A percentile compares a stretch with the other conserved stretches of the same genome.
These are phyloP conservation scores for Calameuta idolon DNA, from an alignment of 2,888 invertebrate genomes.

Conservation along the genomic window DNA sequence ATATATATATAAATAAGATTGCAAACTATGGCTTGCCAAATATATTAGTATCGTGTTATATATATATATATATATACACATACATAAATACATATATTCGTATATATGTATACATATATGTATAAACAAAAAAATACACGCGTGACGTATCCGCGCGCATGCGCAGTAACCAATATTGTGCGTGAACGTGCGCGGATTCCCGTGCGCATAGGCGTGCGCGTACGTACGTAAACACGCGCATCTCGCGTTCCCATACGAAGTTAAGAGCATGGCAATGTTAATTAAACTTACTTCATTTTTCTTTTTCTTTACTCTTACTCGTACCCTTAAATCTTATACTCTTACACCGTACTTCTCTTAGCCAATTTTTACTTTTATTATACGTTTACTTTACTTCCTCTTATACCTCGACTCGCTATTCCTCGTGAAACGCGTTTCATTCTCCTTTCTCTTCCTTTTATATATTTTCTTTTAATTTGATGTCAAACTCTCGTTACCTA, in stretches of 20 bases:
- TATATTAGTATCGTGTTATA: constrained; percentile 22
- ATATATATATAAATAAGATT: constrained; percentile 29
- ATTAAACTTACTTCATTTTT: neutral
- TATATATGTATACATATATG: constrained; percentile 14
- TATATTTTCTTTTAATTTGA: constrained; percentile 38
- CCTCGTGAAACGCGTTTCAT: constrained; percentile 9
- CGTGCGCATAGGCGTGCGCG: neutral
- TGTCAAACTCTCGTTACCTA: constrained; percentile 41
- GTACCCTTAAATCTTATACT: neutral
- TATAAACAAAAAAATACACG: neutral
- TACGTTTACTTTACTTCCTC: neutral
- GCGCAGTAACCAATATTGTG: neutral
- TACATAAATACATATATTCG: constrained; percentile 27
- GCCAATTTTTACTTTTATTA: neutral
- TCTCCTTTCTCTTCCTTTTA: constrained; percentile 10
- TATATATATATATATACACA: constrained; percentile 10
- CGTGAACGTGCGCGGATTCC: neutral
- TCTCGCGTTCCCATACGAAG: neutral
- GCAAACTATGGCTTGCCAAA: constrained; percentile 19
- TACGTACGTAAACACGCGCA: neutral
- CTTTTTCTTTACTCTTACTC: neutral
- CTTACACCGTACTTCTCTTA: neutral
- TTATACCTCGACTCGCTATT: neutral
- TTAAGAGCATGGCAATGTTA: neutral
- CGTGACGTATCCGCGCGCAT: constrained; percentile 2